phyloP scores from a whole-genome alignment of 2,888 invertebrate genomes.

The Gerris lacustris region DNA sequence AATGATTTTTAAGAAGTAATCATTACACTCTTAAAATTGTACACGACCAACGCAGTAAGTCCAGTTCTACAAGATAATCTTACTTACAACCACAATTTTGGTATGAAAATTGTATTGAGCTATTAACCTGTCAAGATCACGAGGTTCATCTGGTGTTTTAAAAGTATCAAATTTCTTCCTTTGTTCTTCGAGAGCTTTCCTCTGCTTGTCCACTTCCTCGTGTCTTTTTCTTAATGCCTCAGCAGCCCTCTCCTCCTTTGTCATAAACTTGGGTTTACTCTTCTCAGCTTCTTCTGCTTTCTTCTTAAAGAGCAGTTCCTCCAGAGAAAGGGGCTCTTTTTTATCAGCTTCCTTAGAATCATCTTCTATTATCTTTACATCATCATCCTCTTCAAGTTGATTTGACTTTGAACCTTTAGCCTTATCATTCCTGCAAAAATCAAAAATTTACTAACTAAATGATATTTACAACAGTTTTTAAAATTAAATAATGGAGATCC shows the following conservation, averaged over 20 bases:
- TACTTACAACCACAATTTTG: too few species aligned
- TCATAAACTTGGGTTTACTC: slow-evolving; percentile 92
- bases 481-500: neutral
- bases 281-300: slow-evolving; percentile 90
- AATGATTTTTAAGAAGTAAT: too few species aligned
- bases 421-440: neutral
- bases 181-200: slow-evolving; percentile 58
- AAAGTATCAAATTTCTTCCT: slow-evolving; percentile 48
- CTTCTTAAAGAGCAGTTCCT: slow-evolving; percentile 88
- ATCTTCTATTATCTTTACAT: slow-evolving; percentile 38
- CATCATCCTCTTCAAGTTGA: slow-evolving; percentile 39
- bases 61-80: too few species aligned
- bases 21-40: too few species aligned
- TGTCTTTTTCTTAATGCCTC: slow-evolving; percentile 80
- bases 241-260: slow-evolving; percentile 86
- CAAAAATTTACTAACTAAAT: neutral
- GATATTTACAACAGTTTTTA: neutral
- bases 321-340: slow-evolving; percentile 84
- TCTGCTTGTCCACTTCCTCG: slow-evolving; percentile 72
- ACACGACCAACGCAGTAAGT: too few species aligned
- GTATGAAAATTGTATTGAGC: too few species aligned
- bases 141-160: slow-evolving; percentile 32
- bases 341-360: slow-evolving; percentile 37
- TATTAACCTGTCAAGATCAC: neutral
- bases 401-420: slow-evolving; percentile 5